Evolutionary conservation across 2,113 vertebrate genomes (phyloP).

Genomic region (Pluvialis apricaria): DNA sequence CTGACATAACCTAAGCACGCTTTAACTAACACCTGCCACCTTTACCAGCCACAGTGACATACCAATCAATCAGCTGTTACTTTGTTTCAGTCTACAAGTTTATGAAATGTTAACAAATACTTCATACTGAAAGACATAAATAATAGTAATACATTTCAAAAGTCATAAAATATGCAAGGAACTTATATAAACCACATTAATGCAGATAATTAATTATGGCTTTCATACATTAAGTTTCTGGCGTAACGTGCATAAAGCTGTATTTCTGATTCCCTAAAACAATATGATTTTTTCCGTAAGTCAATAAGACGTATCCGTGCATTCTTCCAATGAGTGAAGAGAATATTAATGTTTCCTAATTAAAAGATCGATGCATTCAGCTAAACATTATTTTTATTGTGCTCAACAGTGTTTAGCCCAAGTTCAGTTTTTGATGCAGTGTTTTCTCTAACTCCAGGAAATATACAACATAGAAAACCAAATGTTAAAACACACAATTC

Average conservation of each 20-base stretch:
- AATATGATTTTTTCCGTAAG: background rate
- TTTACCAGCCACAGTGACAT: background rate
- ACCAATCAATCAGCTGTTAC: background rate
- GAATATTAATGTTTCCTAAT: background rate
- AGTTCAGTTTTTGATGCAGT: background rate
- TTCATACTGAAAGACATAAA: background rate
- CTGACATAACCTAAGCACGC: background rate
- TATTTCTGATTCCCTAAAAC: background rate
- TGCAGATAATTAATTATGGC: background rate
- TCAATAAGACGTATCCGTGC: accelerated
- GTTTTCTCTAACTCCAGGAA: background rate
- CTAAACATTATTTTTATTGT: background rate
- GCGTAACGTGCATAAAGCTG: background rate
- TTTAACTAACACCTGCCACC: background rate
- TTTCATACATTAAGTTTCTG: background rate
- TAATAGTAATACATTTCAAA: background rate
- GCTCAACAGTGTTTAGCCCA: background rate
- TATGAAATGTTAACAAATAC: background rate
- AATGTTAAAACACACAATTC: background rate
- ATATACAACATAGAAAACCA: background rate
- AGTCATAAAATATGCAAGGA: background rate
- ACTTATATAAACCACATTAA: background rate
- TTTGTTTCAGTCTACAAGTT: background rate
- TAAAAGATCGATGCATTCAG: background rate
- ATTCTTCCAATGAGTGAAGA: background rate